Base-by-base conservation (phyloP, 2,797 vertebrate genomes). In the Sphenopsis melanotis region DNA sequence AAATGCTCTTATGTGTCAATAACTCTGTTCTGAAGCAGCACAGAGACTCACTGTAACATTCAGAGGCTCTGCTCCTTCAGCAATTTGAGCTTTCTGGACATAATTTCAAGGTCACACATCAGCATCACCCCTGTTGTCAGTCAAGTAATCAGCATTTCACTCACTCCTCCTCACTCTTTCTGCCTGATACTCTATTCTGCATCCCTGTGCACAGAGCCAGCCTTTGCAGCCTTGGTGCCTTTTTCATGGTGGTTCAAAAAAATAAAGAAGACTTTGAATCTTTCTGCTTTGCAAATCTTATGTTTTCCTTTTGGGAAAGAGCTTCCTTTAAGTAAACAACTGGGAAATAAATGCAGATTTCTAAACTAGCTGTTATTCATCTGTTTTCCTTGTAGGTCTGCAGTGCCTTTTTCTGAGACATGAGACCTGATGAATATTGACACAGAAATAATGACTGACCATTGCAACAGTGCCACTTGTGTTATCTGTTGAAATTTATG, bases 21-120 rank as follows among this genome's bases (percentile, higher is more conserved):
- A 93, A 60, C 24, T 14, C 3, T 56, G 60, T 76, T 89, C 53
- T 16, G 80, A 82, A 91, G 85, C 78, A 86, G 52, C 65, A 29
- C 47, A 75, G 52, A 72, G 55, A 60, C 42, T 53, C 49, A 1
- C 30, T 76, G 56, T 79, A 82, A 55, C 68, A 34, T 57, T 79
- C 36, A 32, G 53, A 29, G 41, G 29, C 46, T 81, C 8, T 30
- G 83, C 65, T 94, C 70, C 71, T 87, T 63, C 83, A 89, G 78
- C 85, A 79, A 1, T 92, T 72, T 65, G 52, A 94, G 63, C 52
- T 94, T 84, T 78, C 79, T 94, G 89, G 72, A 91, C 63, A 8
- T 89, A 87, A 79, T 95, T 95, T 96, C 92, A 97, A 96, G 95
- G 95, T 95, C 91, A 95, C 52, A 32, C 57, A 68, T 88, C 71